Conservation (phyloP, 37 sponge, comb jelly and placozoan species). For the Amphimedon queenslandica region DNA sequence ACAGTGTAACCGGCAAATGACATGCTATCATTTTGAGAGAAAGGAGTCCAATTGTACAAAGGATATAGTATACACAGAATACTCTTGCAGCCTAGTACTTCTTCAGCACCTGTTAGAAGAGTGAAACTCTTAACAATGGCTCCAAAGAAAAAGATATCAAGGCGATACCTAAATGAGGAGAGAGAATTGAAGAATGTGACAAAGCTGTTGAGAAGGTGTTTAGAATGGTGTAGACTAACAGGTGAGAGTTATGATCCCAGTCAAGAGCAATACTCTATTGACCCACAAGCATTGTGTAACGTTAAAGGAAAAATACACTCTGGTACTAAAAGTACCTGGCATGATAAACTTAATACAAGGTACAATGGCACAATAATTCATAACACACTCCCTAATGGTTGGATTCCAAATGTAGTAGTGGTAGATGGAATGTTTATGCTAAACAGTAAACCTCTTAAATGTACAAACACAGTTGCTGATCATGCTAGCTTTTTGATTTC, state of each 20-base stretch:
- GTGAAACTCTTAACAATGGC: too few relatives aligned
- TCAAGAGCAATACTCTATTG: conserved; percentile 18
- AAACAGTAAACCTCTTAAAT: conserved; percentile 6
- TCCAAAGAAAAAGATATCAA: too few relatives aligned
- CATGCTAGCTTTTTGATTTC: conserved; percentile 19
- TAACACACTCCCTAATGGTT: background rate
- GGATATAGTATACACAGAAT: too few relatives aligned
- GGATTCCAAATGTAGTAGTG: background rate
- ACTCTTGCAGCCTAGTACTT: too few relatives aligned
- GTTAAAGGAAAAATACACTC: conserved; percentile 10
- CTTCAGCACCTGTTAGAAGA: too few relatives aligned
- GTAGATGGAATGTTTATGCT: conserved; percentile 6
- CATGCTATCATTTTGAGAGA: too few relatives aligned
- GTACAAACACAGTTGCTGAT: background rate
- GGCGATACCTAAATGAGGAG: too few relatives aligned
- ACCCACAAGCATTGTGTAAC: conserved; percentile 6
- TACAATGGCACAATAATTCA: background rate
- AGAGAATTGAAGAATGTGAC: too few relatives aligned
- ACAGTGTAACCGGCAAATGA: too few relatives aligned
- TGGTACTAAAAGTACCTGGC: conserved; percentile 1
- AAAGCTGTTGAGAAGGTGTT: too few relatives aligned
- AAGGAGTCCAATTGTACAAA: too few relatives aligned
- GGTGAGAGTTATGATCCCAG: background rate
- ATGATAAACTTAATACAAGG: background rate
- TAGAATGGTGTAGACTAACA: conserved; percentile 12